Conservation (phyloP, 2,888 invertebrate species). For the Ectobius pallidus region DNA sequence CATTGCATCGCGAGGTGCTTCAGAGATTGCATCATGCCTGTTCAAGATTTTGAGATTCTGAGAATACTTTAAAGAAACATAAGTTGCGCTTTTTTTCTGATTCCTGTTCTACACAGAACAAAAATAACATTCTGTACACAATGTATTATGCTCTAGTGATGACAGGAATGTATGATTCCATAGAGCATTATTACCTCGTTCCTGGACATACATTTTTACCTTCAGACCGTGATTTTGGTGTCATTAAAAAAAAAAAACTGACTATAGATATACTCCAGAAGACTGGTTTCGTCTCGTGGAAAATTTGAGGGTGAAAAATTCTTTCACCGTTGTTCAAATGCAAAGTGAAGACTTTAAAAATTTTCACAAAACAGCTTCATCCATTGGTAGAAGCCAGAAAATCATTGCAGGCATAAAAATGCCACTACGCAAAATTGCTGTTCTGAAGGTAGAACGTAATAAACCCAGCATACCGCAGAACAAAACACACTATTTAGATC, state of each 20-base stretch:
- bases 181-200: background rate
- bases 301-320: background rate
- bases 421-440: background rate
- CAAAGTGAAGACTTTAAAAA: background rate
- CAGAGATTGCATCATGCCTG: background rate
- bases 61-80: background rate
- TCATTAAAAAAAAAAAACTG: background rate
- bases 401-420: no score
- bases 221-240: background rate
- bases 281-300: background rate
- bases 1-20: background rate
- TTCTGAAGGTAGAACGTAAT: background rate
- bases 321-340: background rate
- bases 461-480: background rate
- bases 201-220: background rate
- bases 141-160: background rate
- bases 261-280: background rate
- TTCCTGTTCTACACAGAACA: conserved; percentile 2
- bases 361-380: background rate
- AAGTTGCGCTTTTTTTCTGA: background rate
- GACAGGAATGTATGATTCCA: background rate
- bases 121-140: conserved; percentile 3
- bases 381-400: background rate
- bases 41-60: background rate
- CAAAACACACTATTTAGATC: background rate